Conservation (phyloP, 2,113 vertebrate genomes). For the Salminus brasiliensis region DNA sequence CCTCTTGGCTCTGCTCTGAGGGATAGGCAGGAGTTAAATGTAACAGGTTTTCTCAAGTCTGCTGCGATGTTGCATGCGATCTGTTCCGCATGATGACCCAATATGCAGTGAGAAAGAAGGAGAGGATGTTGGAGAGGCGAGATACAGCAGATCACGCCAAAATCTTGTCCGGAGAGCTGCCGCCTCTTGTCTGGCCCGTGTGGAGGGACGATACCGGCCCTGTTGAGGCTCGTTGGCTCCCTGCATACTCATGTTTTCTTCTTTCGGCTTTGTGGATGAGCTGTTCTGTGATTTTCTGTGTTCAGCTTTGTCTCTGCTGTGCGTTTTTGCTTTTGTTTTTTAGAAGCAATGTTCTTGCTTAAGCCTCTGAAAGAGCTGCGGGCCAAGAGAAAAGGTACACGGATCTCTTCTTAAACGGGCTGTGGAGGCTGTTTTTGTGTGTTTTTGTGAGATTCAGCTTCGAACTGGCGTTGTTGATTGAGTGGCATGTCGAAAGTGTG, state of each 20-base stretch:
- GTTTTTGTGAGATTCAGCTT: background rate
- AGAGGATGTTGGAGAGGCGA: constrained; percentile 36
- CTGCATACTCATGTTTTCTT: background rate
- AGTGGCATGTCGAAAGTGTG: background rate
- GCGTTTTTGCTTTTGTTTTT: constrained; percentile 56
- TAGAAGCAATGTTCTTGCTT: constrained; percentile 77
- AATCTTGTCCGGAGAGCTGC: constrained; percentile 28
- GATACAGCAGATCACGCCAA: constrained; percentile 21
- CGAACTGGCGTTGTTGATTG: background rate
- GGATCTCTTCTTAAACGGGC: constrained; percentile 43
- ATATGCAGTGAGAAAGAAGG: constrained; percentile 55
- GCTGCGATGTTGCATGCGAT: constrained; percentile 59
- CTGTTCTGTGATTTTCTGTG: background rate
- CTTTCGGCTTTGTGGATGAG: background rate
- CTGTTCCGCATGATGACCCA: constrained; percentile 60
- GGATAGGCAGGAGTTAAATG: constrained; percentile 43
- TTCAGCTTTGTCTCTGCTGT: constrained; percentile 48
- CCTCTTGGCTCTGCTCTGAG: background rate
- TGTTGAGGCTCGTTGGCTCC: too few relatives aligned
- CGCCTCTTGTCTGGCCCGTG: background rate
- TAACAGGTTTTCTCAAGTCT: constrained; percentile 51
- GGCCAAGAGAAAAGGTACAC: constrained; percentile 77
- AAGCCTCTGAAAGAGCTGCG: constrained; percentile 75
- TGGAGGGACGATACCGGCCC: constrained; percentile 22
- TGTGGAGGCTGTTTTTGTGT: constrained; percentile 25